A percentile compares a stretch with the other conserved stretches of the same genome.
Conservation (phyloP, 2,888 invertebrate genomes). For the Callyntrura sp. region DNA sequence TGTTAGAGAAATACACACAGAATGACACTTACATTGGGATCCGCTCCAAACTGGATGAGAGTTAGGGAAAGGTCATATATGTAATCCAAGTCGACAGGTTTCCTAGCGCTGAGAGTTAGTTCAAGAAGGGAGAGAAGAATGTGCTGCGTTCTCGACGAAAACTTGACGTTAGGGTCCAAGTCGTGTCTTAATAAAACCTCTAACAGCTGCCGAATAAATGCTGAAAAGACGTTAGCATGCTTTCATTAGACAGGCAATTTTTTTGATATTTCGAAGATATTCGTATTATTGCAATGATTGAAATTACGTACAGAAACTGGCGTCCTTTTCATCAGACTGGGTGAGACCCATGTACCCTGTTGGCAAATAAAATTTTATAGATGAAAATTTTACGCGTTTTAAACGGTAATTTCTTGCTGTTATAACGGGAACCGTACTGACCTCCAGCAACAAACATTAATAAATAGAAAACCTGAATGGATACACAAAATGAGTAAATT, state of each 20-base stretch:
- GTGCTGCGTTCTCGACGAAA: conserved; percentile 88
- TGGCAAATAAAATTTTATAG: not conserved
- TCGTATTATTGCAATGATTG: not conserved
- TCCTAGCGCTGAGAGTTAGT: conserved; percentile 87
- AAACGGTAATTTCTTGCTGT: too few species aligned
- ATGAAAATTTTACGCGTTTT: not conserved
- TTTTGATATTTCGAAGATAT: not conserved
- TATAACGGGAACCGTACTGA: conserved; percentile 23
- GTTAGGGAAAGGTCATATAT: conserved; percentile 90
- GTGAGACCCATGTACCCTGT: conserved; percentile 89
- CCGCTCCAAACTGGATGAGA: conserved; percentile 91
- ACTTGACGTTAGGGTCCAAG: conserved; percentile 86
- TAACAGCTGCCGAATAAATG: conserved; percentile 90
- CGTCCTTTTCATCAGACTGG: conserved; percentile 89
- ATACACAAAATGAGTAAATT: not conserved
- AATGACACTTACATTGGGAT: conserved; percentile 86
- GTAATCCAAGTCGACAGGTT: conserved; percentile 89
- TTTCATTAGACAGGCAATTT: conserved; percentile 62
- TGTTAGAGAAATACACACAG: not conserved
- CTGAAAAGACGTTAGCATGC: conserved; percentile 73
- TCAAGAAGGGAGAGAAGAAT: conserved; percentile 89
- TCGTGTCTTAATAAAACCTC: conserved; percentile 84
- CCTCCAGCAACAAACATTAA: conserved; percentile 89
- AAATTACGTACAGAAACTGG: conserved; percentile 87
- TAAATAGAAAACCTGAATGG: conserved; percentile 89